phyloP scores from a whole-genome alignment of 2,113 vertebrate genomes.

The Pomatorhinus ruficollis region DNA sequence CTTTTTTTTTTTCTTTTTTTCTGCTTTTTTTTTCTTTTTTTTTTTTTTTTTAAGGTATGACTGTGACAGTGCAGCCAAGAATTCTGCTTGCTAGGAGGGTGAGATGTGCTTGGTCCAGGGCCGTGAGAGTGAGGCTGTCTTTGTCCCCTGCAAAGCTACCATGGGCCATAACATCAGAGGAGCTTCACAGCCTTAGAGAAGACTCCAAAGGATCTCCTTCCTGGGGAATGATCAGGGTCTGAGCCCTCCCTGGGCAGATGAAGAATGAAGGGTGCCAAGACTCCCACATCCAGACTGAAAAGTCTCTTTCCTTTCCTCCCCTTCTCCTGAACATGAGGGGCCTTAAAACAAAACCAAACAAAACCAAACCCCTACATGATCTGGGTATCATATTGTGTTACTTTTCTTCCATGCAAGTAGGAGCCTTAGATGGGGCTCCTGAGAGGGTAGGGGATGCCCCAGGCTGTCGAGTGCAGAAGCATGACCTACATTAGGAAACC shows the following conservation, averaged over 20 bases:
- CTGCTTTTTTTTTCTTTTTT: rapidly evolving
- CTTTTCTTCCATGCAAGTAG: rapidly evolving
- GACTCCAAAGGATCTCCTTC: not conserved
- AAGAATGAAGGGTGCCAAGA: not conserved
- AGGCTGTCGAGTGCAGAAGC: not conserved
- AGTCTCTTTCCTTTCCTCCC: not conserved
- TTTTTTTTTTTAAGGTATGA: not conserved
- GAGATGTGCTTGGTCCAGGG: not conserved
- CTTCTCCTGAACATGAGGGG: not conserved
- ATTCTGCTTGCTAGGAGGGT: not conserved
- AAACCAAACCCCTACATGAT: rapidly evolving
- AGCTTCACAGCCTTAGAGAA: not conserved
- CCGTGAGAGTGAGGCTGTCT: not conserved
- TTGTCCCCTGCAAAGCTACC: not conserved
- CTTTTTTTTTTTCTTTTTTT: not conserved
- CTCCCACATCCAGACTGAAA: not conserved
- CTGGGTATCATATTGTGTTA: not conserved
- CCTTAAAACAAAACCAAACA: too few species aligned
- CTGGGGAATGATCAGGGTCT: not conserved
- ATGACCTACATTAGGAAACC: not conserved
- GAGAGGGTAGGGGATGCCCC: not conserved
- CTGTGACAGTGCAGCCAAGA: not conserved
- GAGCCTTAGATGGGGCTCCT: not conserved
- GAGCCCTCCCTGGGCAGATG: not conserved
- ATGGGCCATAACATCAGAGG: not conserved